phyloP scores from a whole-genome alignment of 1,140 invertebrate species.

The Pogonognathellus flavescens region DNA sequence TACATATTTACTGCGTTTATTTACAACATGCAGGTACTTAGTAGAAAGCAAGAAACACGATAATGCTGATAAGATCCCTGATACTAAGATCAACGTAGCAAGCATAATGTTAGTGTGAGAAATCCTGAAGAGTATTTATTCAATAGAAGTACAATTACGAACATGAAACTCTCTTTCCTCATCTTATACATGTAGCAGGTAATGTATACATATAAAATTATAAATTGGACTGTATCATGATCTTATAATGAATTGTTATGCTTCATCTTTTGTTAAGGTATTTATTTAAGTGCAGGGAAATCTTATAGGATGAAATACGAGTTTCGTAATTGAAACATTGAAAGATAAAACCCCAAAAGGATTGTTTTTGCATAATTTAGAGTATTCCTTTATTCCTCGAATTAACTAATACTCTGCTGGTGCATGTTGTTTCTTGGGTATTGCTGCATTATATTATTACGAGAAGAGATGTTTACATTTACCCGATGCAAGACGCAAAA shows the following conservation, averaged over 20 bases:
- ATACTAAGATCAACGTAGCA: not conserved
- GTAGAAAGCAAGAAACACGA: not conserved
- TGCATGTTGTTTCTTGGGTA: not conserved
- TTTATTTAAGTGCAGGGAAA: not conserved
- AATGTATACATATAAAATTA: not conserved
- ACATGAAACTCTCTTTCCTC: not conserved
- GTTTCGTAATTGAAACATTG: constrained; percentile 30
- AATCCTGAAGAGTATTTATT: too few species aligned
- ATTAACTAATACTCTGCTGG: not conserved
- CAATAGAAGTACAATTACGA: not conserved
- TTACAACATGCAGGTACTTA: not conserved
- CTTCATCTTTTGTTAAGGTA: not conserved
- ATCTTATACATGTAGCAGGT: not conserved
- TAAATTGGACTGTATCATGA: not conserved
- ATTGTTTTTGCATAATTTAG: not conserved
- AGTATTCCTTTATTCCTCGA: not conserved
- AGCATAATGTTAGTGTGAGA: not conserved
- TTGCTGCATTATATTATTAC: not conserved
- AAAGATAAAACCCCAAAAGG: not conserved
- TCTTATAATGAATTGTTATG: not conserved
- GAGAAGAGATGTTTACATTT: not conserved
- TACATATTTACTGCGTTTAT: not conserved
- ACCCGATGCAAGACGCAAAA: not conserved
- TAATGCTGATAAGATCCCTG: not conserved
- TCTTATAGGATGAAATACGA: not conserved